Evolutionary conservation across 92 coral and sea anemone species (phyloP), one percentile per base, ranked within the genome.

Genomic region (Siderastrea siderea): DNA sequence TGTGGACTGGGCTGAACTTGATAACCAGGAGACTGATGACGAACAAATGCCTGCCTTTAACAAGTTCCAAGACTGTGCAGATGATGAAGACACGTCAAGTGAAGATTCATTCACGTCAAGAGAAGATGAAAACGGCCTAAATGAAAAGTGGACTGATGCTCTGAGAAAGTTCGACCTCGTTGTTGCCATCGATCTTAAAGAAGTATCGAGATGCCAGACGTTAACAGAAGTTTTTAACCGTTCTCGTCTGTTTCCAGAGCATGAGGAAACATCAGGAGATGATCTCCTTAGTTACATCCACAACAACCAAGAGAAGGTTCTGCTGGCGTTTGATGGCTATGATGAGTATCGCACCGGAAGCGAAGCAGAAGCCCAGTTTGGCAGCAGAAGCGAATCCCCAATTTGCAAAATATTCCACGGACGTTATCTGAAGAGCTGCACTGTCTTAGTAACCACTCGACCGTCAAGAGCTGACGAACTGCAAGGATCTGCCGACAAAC

Each of bases 1-100:
- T 46, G 85, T 80, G 7, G 85, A 80, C 63, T 80, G 85, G 85
- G 85, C 85, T 15, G 43, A 63, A 15, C 43, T 63, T 19, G 43
- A 15, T 16, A 0, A 15, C 15, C 6, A 63, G 43, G 13, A 19
- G 68, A 63, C 17, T 52, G 57, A 9, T 52, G 57, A 52, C 57
- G 57, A 52, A 52, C 57, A 52, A 52, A 52, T 9, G 8, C 57
- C 57, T 52, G 5, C 57, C 57, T 52, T 52, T 5, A 52, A 9
- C 5, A 52, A 6, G 8, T 52, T 52, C 8, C 57, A 52, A 5
- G 57, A 52, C 57, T 52, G 1, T 52, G 57, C 5, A 9, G 57
- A 52, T 52, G 57, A 1, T 52, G 57, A 9, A 52, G 8, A 9
- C 57, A 5, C 57, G 8, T 52, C 57, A 52, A 52, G 57, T 52